A percentile compares a stretch with the other conserved stretches of the same genome.
These are phyloP conservation scores for Bruchidius siliquastri DNA, from an alignment of 2,888 invertebrate genomes.

Conservation along the genomic window DNA sequence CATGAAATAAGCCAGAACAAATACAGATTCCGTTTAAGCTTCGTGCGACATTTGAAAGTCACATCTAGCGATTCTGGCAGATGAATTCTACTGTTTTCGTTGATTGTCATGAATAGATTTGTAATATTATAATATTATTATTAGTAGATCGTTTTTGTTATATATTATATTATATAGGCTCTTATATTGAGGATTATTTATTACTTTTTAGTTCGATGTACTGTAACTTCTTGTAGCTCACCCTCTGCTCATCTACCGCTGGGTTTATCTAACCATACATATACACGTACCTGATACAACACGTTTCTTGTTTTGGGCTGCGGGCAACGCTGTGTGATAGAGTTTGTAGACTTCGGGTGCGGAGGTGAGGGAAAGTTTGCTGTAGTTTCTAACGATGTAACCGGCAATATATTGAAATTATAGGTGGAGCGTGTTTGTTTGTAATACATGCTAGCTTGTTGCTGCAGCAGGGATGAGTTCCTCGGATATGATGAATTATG, in stretches of 20 bases:
- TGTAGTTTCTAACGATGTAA: background rate
- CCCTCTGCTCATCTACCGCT: background rate
- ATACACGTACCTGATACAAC: background rate
- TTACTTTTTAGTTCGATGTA: no score
- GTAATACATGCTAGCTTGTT: background rate
- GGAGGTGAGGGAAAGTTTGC: background rate
- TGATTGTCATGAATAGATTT: no score
- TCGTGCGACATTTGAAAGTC: no score
- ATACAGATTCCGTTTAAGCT: background rate
- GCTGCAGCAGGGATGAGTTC: background rate
- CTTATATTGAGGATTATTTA: no score
- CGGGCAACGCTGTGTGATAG: background rate
- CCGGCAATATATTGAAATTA: background rate
- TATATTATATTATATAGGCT: no score
- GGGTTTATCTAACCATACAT: background rate
- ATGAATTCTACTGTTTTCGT: no score
- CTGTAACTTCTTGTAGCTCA: no score
- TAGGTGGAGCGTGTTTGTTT: background rate
- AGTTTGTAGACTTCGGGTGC: background rate
- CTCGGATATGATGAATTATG: background rate
- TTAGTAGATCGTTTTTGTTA: no score
- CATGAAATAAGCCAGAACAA: background rate
- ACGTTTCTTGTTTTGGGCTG: background rate
- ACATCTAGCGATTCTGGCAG: no score
- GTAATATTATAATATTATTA: no score